Conservation (phyloP, 2,113 vertebrate species). For the Cricetomys ansorgei region DNA sequence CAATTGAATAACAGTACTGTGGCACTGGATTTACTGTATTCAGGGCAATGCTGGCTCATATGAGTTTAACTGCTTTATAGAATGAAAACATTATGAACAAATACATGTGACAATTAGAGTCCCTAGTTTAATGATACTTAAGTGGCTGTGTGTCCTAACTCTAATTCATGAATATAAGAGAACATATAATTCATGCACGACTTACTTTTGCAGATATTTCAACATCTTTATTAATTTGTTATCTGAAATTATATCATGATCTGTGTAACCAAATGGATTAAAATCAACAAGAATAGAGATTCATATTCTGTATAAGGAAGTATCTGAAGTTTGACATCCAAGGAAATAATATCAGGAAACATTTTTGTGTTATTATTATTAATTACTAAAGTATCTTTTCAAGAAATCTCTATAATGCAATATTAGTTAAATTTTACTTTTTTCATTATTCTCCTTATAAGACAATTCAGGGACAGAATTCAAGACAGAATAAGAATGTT, state of each 20-base stretch:
- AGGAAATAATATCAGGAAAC: background rate
- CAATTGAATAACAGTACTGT: background rate
- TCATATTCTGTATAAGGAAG: background rate
- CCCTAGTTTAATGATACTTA: background rate
- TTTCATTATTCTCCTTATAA: background rate
- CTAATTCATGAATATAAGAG: background rate
- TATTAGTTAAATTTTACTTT: background rate
- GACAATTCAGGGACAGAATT: background rate
- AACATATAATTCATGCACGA: background rate
- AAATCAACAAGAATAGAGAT: background rate
- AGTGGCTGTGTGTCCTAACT: background rate
- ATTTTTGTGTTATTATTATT: background rate
- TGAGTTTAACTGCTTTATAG: background rate
- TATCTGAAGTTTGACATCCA: background rate
- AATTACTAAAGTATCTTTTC: background rate
- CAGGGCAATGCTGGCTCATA: background rate
- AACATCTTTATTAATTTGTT: background rate
- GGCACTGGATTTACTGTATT: accelerated
- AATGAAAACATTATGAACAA: background rate
- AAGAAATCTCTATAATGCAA: background rate
- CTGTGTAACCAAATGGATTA: background rate
- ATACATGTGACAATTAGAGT: background rate
- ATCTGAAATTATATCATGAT: background rate
- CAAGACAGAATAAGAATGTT: background rate
- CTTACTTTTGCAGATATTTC: background rate